Evolutionary conservation across 2,888 invertebrate species (phyloP).

Genomic region (Archips crataeganus): DNA sequence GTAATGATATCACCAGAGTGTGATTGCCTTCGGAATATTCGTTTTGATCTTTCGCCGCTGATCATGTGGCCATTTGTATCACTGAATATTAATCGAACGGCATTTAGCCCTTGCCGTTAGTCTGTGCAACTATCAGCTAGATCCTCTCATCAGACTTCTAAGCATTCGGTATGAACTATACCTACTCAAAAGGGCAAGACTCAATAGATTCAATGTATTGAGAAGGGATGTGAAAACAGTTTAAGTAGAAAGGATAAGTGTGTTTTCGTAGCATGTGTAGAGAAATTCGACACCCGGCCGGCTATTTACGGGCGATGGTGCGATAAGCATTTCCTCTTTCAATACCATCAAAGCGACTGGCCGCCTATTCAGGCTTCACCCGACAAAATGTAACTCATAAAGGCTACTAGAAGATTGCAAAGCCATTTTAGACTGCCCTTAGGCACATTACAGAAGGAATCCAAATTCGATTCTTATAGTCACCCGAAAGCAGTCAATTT

Average conservation of each 20-base stretch:
- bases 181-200: conserved; percentile 65
- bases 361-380: conserved; percentile 75
- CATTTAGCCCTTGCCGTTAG: conserved; percentile 8
- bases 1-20: conserved; percentile 65
- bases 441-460: conserved; percentile 53
- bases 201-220: conserved; percentile 73
- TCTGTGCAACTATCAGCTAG: conserved; percentile 10
- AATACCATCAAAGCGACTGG: conserved; percentile 82
- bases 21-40: conserved; percentile 51
- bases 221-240: conserved; percentile 76
- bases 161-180: conserved; percentile 22
- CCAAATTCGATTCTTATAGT: conserved; percentile 38
- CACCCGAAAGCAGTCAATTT: conserved; percentile 22
- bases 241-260: conserved; percentile 81
- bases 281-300: conserved; percentile 80
- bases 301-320: conserved; percentile 81
- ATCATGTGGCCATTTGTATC: conserved; percentile 10
- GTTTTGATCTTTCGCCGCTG: conserved; percentile 36
- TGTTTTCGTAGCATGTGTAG: conserved; percentile 79
- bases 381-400: conserved; percentile 77
- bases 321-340: conserved; percentile 84
- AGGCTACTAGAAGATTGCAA: conserved; percentile 74
- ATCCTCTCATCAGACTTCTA: conserved; percentile 12
- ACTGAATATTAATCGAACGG: conserved; percentile 25
- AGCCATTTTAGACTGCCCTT: conserved; percentile 62